These are phyloP conservation scores for Megastigmus dorsalis DNA, from an alignment of 2,888 invertebrate genomes.

Conservation along the genomic window DNA sequence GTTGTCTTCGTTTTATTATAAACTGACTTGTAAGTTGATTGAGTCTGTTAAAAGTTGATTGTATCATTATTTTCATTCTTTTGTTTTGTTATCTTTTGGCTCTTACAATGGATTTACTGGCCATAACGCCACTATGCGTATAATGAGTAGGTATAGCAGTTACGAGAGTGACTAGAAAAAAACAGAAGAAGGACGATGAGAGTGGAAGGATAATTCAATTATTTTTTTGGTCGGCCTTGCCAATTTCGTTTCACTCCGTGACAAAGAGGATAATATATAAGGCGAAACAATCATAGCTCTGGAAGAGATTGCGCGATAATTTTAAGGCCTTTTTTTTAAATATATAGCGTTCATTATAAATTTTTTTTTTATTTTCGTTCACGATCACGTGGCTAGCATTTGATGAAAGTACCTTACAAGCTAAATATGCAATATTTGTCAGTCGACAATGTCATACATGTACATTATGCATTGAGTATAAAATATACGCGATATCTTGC, in stretches of 20 bases:
- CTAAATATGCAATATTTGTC: conserved; percentile 38
- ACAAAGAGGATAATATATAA: conserved; percentile 31
- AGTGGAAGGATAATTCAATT: background rate
- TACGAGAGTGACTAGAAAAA: conserved; percentile 40
- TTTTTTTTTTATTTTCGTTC: conserved; percentile 27
- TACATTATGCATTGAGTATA: conserved; percentile 44
- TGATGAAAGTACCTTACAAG: conserved; percentile 29
- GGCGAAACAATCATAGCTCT: conserved; percentile 34
- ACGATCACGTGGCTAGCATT: conserved; percentile 34
- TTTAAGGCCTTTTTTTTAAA: conserved; percentile 40
- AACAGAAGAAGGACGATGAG: background rate
- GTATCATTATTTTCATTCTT: too few species aligned
- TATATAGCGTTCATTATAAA: conserved; percentile 19
- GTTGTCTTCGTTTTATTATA: background rate
- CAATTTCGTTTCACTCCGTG: conserved; percentile 39
- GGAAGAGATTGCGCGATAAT: conserved; percentile 24
- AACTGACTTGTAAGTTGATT: conserved; percentile 8
- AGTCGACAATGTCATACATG: conserved; percentile 24
- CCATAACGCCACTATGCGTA: conserved; percentile 4
- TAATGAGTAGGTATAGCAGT: conserved; percentile 9
- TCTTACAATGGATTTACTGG: conserved; percentile 25
- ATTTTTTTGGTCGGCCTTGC: conserved; percentile 24
- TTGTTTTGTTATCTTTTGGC: conserved; percentile 3
- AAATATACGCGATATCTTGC: conserved; percentile 43
- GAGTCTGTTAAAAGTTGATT: conserved; percentile 11